Percentiles rank a stretch among this genome's conserved stretches.
Evolutionary conservation across 2,888 invertebrate genomes (phyloP).

Genomic region (Morpho helenor): DNA sequence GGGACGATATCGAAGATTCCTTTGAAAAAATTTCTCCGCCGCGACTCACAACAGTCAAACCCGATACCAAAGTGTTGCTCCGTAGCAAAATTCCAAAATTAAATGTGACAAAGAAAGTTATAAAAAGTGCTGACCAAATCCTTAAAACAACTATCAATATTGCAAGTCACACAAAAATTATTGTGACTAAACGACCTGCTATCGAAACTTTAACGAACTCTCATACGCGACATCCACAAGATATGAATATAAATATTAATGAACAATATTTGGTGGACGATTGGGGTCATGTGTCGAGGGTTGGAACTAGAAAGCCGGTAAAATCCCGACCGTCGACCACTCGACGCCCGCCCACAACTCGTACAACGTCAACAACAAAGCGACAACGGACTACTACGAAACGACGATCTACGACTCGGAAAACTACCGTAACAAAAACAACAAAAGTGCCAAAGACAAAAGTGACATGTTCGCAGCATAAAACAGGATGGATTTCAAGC

Average conservation of each 20-base stretch:
- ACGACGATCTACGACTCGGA: slow-evolving; percentile 26
- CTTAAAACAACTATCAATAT: slow-evolving; percentile 70
- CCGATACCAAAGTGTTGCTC: slow-evolving; percentile 53
- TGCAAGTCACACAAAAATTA: slow-evolving; percentile 68
- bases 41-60: slow-evolving; percentile 34
- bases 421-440: slow-evolving; percentile 40
- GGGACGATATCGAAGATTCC: slow-evolving; percentile 63
- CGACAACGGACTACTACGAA: slow-evolving; percentile 31
- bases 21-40: slow-evolving; percentile 48
- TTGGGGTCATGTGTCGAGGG: slow-evolving; percentile 27
- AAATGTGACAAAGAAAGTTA: slow-evolving; percentile 55
- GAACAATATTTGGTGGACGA: slow-evolving; percentile 47
- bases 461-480: slow-evolving; percentile 50
- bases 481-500: slow-evolving; percentile 52
- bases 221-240: slow-evolving; percentile 31
- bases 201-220: slow-evolving; percentile 26
- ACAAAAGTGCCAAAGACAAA: slow-evolving; percentile 49
- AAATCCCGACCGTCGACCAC: slow-evolving; percentile 27
- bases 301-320: slow-evolving; percentile 34
- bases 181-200: slow-evolving; percentile 55
- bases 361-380: slow-evolving; percentile 26
- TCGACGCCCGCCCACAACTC: slow-evolving; percentile 32
- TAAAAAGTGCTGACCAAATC: slow-evolving; percentile 50
- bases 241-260: slow-evolving; percentile 35
- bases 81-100: slow-evolving; percentile 54